Conservation (phyloP, 2,888 invertebrate genomes). For the Hyposoter dolosus region DNA sequence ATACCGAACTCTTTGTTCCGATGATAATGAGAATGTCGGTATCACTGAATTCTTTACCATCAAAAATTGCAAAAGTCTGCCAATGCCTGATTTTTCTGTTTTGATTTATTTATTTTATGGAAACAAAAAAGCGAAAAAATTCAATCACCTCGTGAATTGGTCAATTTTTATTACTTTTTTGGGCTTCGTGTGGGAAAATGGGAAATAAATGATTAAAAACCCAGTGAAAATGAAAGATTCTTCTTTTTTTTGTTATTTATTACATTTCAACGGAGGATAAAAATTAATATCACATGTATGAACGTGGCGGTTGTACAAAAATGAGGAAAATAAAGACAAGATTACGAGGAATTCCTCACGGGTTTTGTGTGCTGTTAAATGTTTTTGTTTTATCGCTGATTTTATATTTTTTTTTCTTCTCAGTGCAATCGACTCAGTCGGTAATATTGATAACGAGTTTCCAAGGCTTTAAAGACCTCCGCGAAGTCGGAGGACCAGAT, state of each 20-base stretch:
- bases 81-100: not conserved
- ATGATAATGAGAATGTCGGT: not conserved
- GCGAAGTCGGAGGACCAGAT: slow-evolving; percentile 69
- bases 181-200: not conserved
- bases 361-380: slow-evolving; percentile 25
- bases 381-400: not conserved
- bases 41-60: not conserved
- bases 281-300: slow-evolving; percentile 64
- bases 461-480: slow-evolving; percentile 35
- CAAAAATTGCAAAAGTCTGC: not conserved
- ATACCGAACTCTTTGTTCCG: no score
- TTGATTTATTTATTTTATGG: no score
- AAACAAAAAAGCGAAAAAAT: no score
- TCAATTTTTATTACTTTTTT: not conserved
- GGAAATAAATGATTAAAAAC: not conserved
- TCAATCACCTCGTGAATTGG: no score
- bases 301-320: slow-evolving; percentile 48
- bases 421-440: not conserved
- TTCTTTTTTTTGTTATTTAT: slow-evolving; percentile 37
- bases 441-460: not conserved
- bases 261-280: slow-evolving; percentile 28
- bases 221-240: slow-evolving; percentile 20
- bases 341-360: slow-evolving; percentile 18
- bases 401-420: not conserved
- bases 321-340: slow-evolving; percentile 36